Evolutionary conservation across 2,797 vertebrate species (phyloP).

Genomic region (Enteromius viviparus): DNA sequence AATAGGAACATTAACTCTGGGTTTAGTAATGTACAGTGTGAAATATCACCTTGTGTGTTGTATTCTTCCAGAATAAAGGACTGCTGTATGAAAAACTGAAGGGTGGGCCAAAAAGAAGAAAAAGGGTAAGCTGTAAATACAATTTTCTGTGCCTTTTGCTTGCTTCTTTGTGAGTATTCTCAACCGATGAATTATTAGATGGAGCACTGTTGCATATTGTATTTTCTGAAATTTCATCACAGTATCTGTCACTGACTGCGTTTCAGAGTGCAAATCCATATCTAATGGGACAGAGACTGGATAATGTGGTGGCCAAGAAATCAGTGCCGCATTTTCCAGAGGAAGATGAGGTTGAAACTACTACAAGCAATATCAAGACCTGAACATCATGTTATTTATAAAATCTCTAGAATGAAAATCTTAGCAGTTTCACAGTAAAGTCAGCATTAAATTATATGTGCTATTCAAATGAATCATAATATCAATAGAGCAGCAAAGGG

Average conservation of each 20-base stretch:
- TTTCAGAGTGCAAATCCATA: slow-evolving; percentile 92
- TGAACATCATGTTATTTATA: slow-evolving; percentile 56
- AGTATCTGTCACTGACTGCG: slow-evolving; percentile 42
- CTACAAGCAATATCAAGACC: slow-evolving; percentile 64
- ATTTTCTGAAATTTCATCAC: slow-evolving; percentile 6
- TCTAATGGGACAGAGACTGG: slow-evolving; percentile 91
- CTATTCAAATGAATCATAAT: slow-evolving; percentile 17
- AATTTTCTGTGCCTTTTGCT: slow-evolving; percentile 39
- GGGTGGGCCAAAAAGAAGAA: slow-evolving; percentile 88
- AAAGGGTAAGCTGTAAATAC: slow-evolving; percentile 81
- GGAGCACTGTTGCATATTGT: background rate
- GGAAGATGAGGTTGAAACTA: slow-evolving; percentile 78
- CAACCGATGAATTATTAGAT: background rate
- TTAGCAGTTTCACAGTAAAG: slow-evolving; percentile 40
- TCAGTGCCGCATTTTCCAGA: slow-evolving; percentile 94
- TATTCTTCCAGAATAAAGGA: slow-evolving; percentile 87
- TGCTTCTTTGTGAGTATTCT: background rate
- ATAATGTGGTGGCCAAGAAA: slow-evolving; percentile 97
- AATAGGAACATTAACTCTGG: background rate
- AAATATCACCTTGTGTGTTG: background rate
- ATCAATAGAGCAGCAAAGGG: slow-evolving; percentile 1
- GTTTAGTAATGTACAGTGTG: too few species aligned
- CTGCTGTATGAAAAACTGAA: slow-evolving; percentile 93
- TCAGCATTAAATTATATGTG: slow-evolving; percentile 17
- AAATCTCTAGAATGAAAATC: slow-evolving; percentile 38